Percentiles rank a stretch among this genome's conserved stretches.
Evolutionary conservation across 2,888 invertebrate species (phyloP).

Genomic region (Esperia sulphurella): DNA sequence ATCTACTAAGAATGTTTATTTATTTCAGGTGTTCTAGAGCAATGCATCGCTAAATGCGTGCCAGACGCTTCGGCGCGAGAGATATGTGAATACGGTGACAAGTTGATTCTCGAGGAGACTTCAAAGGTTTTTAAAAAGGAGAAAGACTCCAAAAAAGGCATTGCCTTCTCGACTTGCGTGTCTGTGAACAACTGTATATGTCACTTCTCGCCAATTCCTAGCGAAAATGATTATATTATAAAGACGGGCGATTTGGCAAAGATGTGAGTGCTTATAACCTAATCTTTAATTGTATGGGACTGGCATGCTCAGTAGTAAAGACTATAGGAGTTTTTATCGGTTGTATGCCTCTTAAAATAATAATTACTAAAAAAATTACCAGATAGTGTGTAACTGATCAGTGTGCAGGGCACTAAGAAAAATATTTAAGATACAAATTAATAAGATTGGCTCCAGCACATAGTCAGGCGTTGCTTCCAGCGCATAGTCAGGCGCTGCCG

Average conservation of each 20-base stretch:
- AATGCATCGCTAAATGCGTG: conserved; percentile 91
- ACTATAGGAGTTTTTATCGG: too few relatives aligned
- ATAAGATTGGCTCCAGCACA: too few relatives aligned
- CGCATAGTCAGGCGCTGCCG: too few relatives aligned
- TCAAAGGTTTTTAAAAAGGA: conserved; percentile 98
- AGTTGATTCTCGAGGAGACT: conserved; percentile 92
- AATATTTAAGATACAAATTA: too few relatives aligned
- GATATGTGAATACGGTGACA: conserved; percentile 95
- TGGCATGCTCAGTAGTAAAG: too few relatives aligned
- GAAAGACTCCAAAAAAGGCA: conserved; percentile 98
- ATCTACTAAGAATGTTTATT: conserved; percentile 16
- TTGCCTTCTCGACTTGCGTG: conserved; percentile 99
- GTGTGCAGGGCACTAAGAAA: too few relatives aligned
- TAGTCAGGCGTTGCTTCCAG: too few relatives aligned
- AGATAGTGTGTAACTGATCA: too few relatives aligned
- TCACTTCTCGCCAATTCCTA: conserved; percentile 97
- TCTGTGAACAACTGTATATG: conserved; percentile 99
- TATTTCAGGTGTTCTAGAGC: conserved; percentile 91
- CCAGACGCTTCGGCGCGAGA: conserved; percentile 93
- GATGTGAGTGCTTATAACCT: conserved; percentile 84
- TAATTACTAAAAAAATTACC: too few relatives aligned
- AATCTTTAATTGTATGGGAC: too few relatives aligned
- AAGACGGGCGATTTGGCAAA: conserved; percentile 97
- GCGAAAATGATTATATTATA: conserved; percentile 91
- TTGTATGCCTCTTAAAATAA: too few relatives aligned